phyloP scores from a whole-genome alignment of 2,113 vertebrate species.

The Eurypyga helias region DNA sequence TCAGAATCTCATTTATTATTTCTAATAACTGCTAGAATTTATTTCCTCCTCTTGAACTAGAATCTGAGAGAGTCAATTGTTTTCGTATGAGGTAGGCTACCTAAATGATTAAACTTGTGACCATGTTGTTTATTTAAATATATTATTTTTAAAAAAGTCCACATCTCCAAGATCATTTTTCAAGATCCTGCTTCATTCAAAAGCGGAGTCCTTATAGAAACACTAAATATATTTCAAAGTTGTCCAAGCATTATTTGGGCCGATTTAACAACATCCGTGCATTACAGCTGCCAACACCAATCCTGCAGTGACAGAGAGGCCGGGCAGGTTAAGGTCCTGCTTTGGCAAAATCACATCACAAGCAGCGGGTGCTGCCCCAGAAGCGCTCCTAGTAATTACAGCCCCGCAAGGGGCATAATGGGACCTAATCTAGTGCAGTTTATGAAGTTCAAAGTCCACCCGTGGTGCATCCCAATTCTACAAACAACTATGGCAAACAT shows the following conservation, averaged over 20 bases:
- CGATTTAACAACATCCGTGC: neutral
- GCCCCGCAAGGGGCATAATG: neutral
- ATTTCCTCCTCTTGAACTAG: constrained; percentile 43
- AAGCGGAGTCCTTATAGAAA: neutral
- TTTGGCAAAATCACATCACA: neutral
- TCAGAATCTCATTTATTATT: constrained; percentile 51
- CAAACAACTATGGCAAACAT: constrained; percentile 23
- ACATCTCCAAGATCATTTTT: constrained; percentile 4
- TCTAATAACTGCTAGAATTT: constrained; percentile 17
- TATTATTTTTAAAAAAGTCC: constrained; percentile 13
- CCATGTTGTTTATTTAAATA: constrained; percentile 11
- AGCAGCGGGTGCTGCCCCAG: neutral
- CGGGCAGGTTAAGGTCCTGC: neutral
- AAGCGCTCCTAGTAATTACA: neutral
- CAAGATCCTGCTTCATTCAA: neutral
- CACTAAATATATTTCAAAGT: neutral
- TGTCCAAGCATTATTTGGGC: neutral
- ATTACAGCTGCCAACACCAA: neutral
- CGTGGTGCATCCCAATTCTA: constrained; percentile 5
- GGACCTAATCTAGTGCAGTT: neutral
- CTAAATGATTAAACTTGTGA: constrained; percentile 51
- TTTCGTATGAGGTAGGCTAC: constrained; percentile 48
- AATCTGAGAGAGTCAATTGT: constrained; percentile 12
- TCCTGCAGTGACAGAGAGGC: neutral
- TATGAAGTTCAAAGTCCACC: neutral